These are phyloP conservation scores for Drosophila cardini DNA, from an alignment of 1,140 invertebrate species.

Conservation along the genomic window DNA sequence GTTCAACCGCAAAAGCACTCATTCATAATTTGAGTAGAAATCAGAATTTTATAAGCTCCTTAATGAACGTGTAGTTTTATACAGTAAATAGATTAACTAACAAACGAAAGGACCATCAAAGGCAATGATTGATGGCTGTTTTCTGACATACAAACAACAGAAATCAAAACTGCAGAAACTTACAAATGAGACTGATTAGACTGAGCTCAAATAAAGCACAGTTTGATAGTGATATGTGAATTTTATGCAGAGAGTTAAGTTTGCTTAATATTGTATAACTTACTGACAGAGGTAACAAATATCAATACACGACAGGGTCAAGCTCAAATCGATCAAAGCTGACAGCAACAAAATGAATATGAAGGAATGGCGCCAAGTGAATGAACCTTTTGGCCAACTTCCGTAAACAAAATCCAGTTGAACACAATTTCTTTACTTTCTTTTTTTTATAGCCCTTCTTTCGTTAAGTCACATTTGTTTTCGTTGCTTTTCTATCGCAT, in stretches of 20 bases:
- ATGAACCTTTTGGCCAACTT: conserved; percentile 59
- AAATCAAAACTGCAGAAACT: background rate
- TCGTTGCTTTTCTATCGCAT: conserved; percentile 42
- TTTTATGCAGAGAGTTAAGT: conserved; percentile 2
- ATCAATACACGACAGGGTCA: conserved; percentile 47
- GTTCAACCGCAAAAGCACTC: background rate
- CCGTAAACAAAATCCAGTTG: conserved; percentile 59
- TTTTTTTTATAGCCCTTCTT: conserved; percentile 5
- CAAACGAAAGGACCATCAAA: background rate
- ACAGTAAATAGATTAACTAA: conserved; percentile 15
- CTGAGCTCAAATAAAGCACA: background rate
- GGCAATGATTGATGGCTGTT: conserved; percentile 17
- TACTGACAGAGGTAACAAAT: conserved; percentile 34
- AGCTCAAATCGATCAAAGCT: conserved; percentile 65
- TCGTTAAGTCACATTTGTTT: conserved; percentile 1
- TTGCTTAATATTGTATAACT: conserved; percentile 12
- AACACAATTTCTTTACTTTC: background rate
- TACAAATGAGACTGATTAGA: conserved; percentile 7
- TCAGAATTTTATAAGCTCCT: conserved; percentile 1
- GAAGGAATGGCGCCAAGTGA: conserved; percentile 37
- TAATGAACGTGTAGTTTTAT: conserved; percentile 2
- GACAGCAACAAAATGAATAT: conserved; percentile 35
- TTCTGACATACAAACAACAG: background rate
- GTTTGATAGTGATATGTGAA: background rate
- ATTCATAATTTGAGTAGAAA: background rate